Base-by-base conservation (phyloP, 2,113 vertebrate genomes). In the Oncorhynchus masou region DNA sequence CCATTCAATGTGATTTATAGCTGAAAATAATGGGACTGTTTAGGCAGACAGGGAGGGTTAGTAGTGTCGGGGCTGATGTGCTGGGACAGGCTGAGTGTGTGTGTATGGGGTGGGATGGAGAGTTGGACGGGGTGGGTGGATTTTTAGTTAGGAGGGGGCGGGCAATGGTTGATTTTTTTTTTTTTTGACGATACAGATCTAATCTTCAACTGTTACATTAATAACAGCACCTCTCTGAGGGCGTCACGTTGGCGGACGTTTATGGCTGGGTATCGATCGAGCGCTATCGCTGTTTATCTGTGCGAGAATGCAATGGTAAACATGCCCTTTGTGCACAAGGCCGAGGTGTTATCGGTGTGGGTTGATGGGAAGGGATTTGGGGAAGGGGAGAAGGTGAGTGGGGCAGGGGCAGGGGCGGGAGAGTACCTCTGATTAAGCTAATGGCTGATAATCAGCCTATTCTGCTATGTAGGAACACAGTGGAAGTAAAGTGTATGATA, bases 1-100 rank as follows among this genome's bases (percentile, higher is more conserved):
- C 95, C 96, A 98, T 95, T 95, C 95, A 95, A 89, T 94, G 96
- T 98, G 97, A 98, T 98, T 98, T 98, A 98, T 98, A 96, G 96
- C 96, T 96, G 96, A 96, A 97, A 97, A 97, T 98, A 98, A 98
- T 98, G 95, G 95, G 94, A 92, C 93, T 95, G 94, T 96, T 97
- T 91, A 88, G 90, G 74, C 68, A 91, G 93, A 93, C 91, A 80
- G 81, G 77, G 54, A 81, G 71, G 73, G 16, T 54, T 54, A 5
- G 51, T 54, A 67, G 77, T 72, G 71, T 49, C 20, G 25, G 51
- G 51, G 51, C 51, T 54, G 51, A 54, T 54, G 51, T 54, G 51
- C 51, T 19, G 51, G 51, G 51, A 54, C 51, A 60, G 16, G 27
- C 64, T 54, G 19, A 29, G 69, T 79, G 79, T 80, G 75, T 62